Conservation (phyloP, 2,888 invertebrate species). For the Clivina fossor region DNA sequence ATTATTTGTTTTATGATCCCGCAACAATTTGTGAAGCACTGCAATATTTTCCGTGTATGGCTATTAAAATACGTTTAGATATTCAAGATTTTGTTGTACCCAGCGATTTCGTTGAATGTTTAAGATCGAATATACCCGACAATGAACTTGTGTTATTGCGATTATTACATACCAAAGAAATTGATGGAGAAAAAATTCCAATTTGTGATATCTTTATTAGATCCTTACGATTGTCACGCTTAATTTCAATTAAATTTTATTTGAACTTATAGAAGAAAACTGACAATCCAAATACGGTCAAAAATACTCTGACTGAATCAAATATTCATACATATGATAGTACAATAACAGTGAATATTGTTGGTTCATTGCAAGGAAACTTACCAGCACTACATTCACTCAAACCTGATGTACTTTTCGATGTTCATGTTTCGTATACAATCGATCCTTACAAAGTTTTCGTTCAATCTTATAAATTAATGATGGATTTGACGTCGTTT, state of each 20-base stretch:
- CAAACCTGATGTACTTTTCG: conserved; percentile 63
- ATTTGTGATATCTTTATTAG: not conserved
- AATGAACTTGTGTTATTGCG: not conserved
- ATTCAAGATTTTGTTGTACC: not conserved
- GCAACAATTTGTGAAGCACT: not conserved
- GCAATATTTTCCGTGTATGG: not conserved
- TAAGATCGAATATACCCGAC: too few relatives aligned
- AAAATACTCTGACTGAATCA: too few relatives aligned
- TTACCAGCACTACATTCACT: conserved; percentile 57
- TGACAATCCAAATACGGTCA: too few relatives aligned
- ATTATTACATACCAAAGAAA: too few relatives aligned
- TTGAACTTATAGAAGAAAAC: too few relatives aligned
- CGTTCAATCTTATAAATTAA: conserved; percentile 56
- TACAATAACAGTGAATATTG: too few relatives aligned
- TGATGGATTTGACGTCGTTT: conserved; percentile 58
- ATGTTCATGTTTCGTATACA: conserved; percentile 74
- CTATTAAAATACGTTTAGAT: not conserved
- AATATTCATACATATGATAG: conserved; percentile 53
- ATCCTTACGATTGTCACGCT: not conserved
- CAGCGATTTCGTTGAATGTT: not conserved
- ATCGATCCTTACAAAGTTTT: conserved; percentile 76
- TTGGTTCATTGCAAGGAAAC: conserved; percentile 51
- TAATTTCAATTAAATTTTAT: not conserved
- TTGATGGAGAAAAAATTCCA: not conserved
- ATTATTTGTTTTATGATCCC: too few relatives aligned